Evolutionary conservation across 2,113 vertebrate genomes (phyloP), one percentile per base, ranked within the genome.

Genomic region (Monopterus albus): DNA sequence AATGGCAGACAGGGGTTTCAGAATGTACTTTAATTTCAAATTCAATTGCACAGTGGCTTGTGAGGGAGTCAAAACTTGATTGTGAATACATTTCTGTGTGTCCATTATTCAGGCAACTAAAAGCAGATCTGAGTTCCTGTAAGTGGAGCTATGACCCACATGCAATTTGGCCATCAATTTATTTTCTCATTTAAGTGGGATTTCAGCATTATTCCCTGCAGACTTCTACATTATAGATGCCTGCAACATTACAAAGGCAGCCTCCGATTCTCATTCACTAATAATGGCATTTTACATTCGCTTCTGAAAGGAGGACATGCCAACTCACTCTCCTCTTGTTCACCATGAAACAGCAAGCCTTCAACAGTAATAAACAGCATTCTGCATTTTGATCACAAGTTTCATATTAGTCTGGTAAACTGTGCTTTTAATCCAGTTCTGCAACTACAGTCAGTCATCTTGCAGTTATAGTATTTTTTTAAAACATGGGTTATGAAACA

Each of bases 111-210:
- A 64, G 68, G 35, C 63, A 71, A 80, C 71, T 70, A 72, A 85
- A 85, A 80, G 80, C 83, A 86, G 82, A 83, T 84, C 85, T 68
- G 61, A 69, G 78, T 78, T 72, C 58, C 71, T 56, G 6, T 57
- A 85, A 82, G 86, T 75, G 75, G 75, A 87, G 68, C 76, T 72
- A 53, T 87, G 89, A 90, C 89, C 91, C 89, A 91, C 75, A 91
- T 92, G 85, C 72, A 87, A 87, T 87, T 63, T 81, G 60, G 75
- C 71, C 78, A 78, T 87, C 89, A 92, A 91, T 91, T 89, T 88
- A 88, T 92, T 91, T 92, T 88, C 82, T 90, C 83, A 90, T 92
- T 91, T 84, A 87, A 85, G 74, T 77, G 69, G 79, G 86, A 92
- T 91, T 90, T 88, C 72, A 81, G 75, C 58, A 81, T 79, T 79